Conservation (phyloP, 2,888 invertebrate species). For the Mayetiola destructor region DNA sequence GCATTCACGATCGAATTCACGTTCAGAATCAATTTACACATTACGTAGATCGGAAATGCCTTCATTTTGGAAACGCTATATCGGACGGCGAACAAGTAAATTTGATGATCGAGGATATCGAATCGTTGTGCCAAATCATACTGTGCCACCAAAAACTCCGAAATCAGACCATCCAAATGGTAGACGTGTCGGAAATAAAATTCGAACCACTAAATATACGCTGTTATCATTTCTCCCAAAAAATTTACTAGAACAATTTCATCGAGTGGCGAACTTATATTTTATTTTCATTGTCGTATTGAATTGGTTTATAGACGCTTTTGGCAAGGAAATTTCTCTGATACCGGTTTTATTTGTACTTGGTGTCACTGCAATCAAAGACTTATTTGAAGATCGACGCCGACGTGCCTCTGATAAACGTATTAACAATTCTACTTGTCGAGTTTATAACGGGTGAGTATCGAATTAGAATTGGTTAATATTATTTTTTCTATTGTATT, state of each 20-base stretch:
- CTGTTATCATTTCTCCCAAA: conserved; percentile 86
- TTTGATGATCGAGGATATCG: conserved; percentile 54
- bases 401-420: conserved; percentile 81
- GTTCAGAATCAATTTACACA: conserved; percentile 81
- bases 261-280: conserved; percentile 93
- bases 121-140: conserved; percentile 70
- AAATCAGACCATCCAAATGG: conserved; percentile 71
- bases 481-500: not conserved
- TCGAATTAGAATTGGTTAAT: conserved; percentile 14
- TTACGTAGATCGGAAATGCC: conserved; percentile 58
- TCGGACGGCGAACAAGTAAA: conserved; percentile 46
- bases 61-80: conserved; percentile 54
- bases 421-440: conserved; percentile 83
- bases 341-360: conserved; percentile 88
- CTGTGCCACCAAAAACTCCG: conserved; percentile 67
- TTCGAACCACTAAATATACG: conserved; percentile 91
- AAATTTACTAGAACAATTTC: conserved; percentile 93
- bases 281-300: conserved; percentile 92
- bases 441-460: conserved; percentile 82
- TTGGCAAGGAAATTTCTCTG: conserved; percentile 92
- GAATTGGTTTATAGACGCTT: conserved; percentile 93
- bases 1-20: conserved; percentile 75
- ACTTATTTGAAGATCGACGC: conserved; percentile 84
- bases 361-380: conserved; percentile 86
- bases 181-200: conserved; percentile 65